A percentile compares a stretch with the other conserved stretches of the same genome.
Conservation (phyloP, 2,113 vertebrate genomes). For the Thymallus thymallus region DNA sequence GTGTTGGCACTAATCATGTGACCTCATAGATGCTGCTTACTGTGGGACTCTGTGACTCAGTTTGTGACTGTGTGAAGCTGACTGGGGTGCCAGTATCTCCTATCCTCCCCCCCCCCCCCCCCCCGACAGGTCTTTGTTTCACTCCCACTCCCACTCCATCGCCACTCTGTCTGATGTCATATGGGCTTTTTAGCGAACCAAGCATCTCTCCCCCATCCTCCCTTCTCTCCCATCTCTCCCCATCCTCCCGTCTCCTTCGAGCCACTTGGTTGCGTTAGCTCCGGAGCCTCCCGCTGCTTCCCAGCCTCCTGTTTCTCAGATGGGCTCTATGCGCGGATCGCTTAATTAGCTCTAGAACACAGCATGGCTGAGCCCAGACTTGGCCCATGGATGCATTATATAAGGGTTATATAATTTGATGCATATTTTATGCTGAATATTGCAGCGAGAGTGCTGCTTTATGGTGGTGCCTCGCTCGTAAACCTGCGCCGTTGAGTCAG, state of each 20-base stretch:
- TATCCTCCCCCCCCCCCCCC: too few relatives aligned
- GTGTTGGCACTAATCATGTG: too few relatives aligned
- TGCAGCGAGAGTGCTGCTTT: conserved; percentile 19
- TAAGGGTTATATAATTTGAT: conserved; percentile 73
- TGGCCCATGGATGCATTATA: conserved; percentile 51
- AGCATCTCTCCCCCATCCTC: background rate
- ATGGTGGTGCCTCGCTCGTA: conserved; percentile 2
- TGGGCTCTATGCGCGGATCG: conserved; percentile 11
- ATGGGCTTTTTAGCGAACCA: too few relatives aligned
- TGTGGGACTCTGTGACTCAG: too few relatives aligned
- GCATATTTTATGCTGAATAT: conserved; percentile 65
- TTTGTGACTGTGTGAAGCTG: too few relatives aligned
- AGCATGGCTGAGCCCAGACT: conserved; percentile 20
- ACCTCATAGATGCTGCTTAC: too few relatives aligned
- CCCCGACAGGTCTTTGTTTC: too few relatives aligned
- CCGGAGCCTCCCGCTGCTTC: conserved; percentile 10
- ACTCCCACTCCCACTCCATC: too few relatives aligned
- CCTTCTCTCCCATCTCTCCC: too few relatives aligned
- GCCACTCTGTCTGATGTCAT: too few relatives aligned
- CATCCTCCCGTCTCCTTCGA: background rate
- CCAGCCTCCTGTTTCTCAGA: conserved; percentile 27
- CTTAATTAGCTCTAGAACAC: conserved; percentile 55
- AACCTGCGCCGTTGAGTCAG: too few relatives aligned
- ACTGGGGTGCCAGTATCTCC: too few relatives aligned
- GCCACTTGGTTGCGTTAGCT: background rate